These are phyloP conservation scores for Machimus atricapillus DNA, from an alignment of 2,888 invertebrate species.

Conservation along the genomic window DNA sequence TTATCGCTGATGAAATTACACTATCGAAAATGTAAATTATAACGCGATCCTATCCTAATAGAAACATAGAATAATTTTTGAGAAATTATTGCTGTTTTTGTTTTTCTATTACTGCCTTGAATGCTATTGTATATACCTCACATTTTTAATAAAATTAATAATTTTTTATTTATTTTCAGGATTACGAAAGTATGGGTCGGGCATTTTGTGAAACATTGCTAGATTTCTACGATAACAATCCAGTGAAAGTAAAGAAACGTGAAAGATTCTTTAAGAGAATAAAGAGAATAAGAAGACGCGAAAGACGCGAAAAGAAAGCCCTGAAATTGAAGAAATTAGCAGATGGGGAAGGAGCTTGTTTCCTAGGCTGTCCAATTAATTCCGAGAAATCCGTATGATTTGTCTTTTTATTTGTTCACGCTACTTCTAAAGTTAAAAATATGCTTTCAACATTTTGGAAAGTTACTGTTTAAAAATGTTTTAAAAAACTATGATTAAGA, in stretches of 20 bases:
- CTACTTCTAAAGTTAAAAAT: neutral
- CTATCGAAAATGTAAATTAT: no score
- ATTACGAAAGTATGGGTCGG: constrained; percentile 83
- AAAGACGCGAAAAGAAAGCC: constrained; percentile 61
- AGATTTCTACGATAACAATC: constrained; percentile 88
- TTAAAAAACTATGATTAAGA: neutral
- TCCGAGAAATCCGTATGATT: constrained; percentile 56
- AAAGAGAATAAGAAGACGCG: constrained; percentile 61
- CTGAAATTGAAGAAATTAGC: constrained; percentile 62
- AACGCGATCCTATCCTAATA: no score
- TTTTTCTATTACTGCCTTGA: no score
- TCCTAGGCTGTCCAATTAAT: constrained; percentile 57
- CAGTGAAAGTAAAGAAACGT: constrained; percentile 72
- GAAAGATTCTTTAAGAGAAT: constrained; percentile 59
- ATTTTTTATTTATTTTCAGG: constrained; percentile 57
- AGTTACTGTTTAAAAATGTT: neutral
- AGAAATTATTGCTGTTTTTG: no score
- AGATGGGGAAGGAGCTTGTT: constrained; percentile 59
- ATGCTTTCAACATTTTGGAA: neutral
- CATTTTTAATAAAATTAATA: neutral
- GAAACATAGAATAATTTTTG: no score
- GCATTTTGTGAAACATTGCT: constrained; percentile 92
- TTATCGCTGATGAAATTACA: no score
- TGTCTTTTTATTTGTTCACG: neutral
- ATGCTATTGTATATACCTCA: neutral